phyloP scores from a whole-genome alignment of 1,140 invertebrate species.

The Caerostris darwini region DNA sequence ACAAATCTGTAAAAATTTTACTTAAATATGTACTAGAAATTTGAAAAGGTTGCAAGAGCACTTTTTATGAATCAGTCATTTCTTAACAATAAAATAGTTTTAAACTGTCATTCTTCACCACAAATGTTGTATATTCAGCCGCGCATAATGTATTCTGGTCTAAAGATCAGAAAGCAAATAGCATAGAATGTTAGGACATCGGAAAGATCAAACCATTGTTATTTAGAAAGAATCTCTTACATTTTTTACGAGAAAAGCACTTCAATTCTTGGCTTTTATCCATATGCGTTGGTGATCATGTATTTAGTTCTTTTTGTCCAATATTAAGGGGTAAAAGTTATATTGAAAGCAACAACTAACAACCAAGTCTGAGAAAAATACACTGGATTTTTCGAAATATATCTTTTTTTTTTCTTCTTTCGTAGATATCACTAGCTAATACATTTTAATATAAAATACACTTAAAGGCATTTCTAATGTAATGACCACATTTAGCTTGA shows the following conservation, averaged over 20 bases:
- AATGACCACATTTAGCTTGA: too few relatives aligned
- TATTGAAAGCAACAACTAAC: neutral
- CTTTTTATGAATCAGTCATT: too few relatives aligned
- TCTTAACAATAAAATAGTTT: too few relatives aligned
- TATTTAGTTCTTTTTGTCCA: neutral
- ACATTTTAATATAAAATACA: too few relatives aligned
- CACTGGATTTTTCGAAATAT: too few relatives aligned
- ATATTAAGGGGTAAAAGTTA: neutral
- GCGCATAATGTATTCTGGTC: neutral
- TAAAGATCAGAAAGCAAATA: neutral
- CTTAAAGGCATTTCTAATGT: too few relatives aligned
- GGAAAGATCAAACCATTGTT: neutral
- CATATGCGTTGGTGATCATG: neutral
- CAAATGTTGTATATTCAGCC: neutral
- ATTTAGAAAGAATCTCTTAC: neutral
- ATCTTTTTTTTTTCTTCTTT: too few relatives aligned
- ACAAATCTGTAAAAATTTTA: too few relatives aligned
- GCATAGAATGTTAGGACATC: neutral
- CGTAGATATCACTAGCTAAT: too few relatives aligned
- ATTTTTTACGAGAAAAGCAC: neutral
- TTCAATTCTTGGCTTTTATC: neutral
- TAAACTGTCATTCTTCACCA: neutral
- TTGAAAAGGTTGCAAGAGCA: too few relatives aligned
- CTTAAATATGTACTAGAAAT: too few relatives aligned
- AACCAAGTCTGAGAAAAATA: too few relatives aligned